Percentiles rank a stretch among this genome's conserved stretches.
These are phyloP conservation scores for Xanthia icteritia DNA, from an alignment of 2,888 invertebrate species.

Conservation along the genomic window DNA sequence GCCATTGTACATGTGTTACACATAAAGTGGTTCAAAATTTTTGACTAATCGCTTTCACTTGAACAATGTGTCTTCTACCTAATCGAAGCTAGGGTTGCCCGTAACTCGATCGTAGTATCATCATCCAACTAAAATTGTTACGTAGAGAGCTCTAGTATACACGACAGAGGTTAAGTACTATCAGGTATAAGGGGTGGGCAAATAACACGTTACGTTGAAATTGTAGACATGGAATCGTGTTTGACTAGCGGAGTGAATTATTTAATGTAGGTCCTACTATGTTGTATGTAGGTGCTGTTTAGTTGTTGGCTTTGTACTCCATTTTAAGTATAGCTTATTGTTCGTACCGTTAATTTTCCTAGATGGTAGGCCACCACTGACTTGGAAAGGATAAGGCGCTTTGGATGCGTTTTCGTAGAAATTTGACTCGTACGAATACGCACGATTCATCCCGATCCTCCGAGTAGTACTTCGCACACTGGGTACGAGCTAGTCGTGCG, in stretches of 20 bases:
- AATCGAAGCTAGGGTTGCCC: constrained; percentile 78
- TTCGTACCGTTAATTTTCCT: neutral
- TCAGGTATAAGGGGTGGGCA: constrained; percentile 67
- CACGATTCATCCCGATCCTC: neutral
- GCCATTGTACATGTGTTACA: no score
- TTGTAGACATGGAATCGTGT: constrained; percentile 59
- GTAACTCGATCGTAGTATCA: constrained; percentile 85
- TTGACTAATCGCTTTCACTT: constrained; percentile 19
- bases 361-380: neutral
- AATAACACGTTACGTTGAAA: constrained; percentile 63
- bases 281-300: constrained; percentile 14
- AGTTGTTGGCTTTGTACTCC: constrained; percentile 28
- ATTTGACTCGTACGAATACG: neutral
- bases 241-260: constrained; percentile 52
- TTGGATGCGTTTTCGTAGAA: neutral
- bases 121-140: constrained; percentile 85
- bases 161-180: constrained; percentile 81
- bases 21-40: no score
- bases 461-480: neutral
- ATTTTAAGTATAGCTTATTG: constrained; percentile 2
- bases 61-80: constrained; percentile 41
- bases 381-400: neutral
- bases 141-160: constrained; percentile 73
- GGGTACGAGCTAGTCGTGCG: neutral
- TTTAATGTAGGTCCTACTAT: constrained; percentile 30